phyloP scores from a whole-genome alignment of 2,113 vertebrate species.

The Protomyctophum bolini region DNA sequence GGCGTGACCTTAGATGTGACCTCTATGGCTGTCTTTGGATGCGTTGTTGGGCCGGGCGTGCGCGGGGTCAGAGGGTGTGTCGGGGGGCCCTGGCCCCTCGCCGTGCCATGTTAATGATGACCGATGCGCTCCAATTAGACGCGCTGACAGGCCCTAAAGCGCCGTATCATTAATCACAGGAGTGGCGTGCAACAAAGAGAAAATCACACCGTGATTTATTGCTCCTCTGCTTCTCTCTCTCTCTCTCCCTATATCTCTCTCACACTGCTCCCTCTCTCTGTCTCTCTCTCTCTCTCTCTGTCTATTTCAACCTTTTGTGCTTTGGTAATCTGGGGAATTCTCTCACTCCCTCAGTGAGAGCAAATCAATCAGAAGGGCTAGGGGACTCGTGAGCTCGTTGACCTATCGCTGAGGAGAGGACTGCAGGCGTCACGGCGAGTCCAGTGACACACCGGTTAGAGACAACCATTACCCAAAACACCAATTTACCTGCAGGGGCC shows the following conservation, averaged over 20 bases:
- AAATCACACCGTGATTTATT: slow-evolving; percentile 81
- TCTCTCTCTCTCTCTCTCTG: slow-evolving; percentile 22
- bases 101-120: slow-evolving; percentile 80
- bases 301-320: slow-evolving; percentile 56
- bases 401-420: slow-evolving; percentile 40
- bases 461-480: not conserved
- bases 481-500: not conserved
- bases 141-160: slow-evolving; percentile 79
- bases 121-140: slow-evolving; percentile 83
- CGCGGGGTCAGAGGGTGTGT: slow-evolving; percentile 61
- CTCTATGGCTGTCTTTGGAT: slow-evolving; percentile 48
- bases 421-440: slow-evolving; percentile 15
- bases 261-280: not conserved
- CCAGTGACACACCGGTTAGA: slow-evolving; percentile 13
- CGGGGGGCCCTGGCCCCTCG: slow-evolving; percentile 45
- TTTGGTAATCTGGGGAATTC: slow-evolving; percentile 62
- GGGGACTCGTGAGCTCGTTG: slow-evolving; percentile 10
- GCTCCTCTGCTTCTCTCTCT: slow-evolving; percentile 58
- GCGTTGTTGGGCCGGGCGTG: slow-evolving; percentile 47
- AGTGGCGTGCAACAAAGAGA: slow-evolving; percentile 68
- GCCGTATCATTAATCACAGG: slow-evolving; percentile 78
- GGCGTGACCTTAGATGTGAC: slow-evolving; percentile 57
- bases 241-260: slow-evolving; percentile 38
- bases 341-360: slow-evolving; percentile 50
- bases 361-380: slow-evolving; percentile 64